A percentile compares a stretch with the other conserved stretches of the same genome.
These are phyloP conservation scores for Corvus moneduloides DNA, from an alignment of 2,113 vertebrate genomes.

Conservation along the genomic window DNA sequence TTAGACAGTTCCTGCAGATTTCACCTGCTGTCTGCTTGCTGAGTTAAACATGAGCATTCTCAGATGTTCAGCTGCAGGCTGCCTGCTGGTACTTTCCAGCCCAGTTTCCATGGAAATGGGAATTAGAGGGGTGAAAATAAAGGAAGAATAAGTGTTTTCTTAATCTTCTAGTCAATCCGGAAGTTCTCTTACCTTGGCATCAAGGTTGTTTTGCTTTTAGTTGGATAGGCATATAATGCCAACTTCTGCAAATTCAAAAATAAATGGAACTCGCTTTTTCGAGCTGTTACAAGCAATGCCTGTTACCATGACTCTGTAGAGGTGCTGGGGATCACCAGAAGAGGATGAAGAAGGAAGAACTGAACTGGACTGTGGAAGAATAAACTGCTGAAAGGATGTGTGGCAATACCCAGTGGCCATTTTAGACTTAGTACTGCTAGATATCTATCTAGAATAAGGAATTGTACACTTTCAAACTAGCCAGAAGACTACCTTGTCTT, in stretches of 20 bases:
- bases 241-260: background rate
- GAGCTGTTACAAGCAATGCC: background rate
- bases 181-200: conserved; percentile 7
- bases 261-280: background rate
- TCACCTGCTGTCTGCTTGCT: conserved; percentile 57
- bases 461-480: background rate
- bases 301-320: background rate
- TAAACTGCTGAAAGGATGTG: background rate
- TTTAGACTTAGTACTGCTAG: background rate
- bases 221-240: background rate
- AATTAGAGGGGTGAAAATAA: conserved; percentile 49
- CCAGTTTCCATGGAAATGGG: conserved; percentile 65
- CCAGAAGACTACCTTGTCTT: background rate
- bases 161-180: conserved; percentile 50
- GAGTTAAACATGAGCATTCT: conserved; percentile 43
- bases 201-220: conserved; percentile 3
- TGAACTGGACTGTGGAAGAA: background rate
- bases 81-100: conserved; percentile 55
- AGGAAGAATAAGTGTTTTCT: conserved; percentile 27
- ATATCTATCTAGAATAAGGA: background rate
- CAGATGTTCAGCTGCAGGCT: conserved; percentile 59
- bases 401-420: background rate
- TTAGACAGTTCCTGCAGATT: conserved; percentile 13
- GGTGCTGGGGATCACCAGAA: background rate
- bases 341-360: background rate